Base-by-base conservation (phyloP, 2,888 invertebrate genomes). In the Sericinus montela region DNA sequence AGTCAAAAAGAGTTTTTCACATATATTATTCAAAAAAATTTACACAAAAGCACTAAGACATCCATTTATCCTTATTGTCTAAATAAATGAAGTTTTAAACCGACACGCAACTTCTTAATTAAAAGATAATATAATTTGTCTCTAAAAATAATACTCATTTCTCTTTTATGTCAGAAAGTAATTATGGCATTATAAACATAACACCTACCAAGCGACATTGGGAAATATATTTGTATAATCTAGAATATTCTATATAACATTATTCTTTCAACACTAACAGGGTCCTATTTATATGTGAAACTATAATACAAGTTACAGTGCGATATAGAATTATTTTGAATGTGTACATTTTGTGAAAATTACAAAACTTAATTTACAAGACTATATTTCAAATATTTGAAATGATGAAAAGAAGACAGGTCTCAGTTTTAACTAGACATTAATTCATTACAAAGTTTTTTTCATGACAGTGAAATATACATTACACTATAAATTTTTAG, bases 11-110 rank as follows among this genome's bases (percentile, higher is more conserved):
- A 66, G 74, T 87, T 87, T 86, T 80, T 73, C 87, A 89, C 88
- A 89, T 89, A 89, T 89, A 89, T 89, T 89, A 88, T 83, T 85
- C 85, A 88, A 89, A 88, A 85, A 89, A 88, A 86, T 81, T 81
- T 89, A 89, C 88, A 89, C 86, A 87, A 89, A 89, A 89, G 89
- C 89, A 89, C 89, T 89, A 89, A 86, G 85, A 89, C 89, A 89
- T 89, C 86, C 86, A 89, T 85, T 86, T 83, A 86, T 86, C 75
- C 89, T 89, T 89, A 89, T 81, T 78, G 81, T 85, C 89, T 89
- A 89, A 82, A 84, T 87, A 85, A 88, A 88, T 80, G 85, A 86
- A 86, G 75, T 75, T 82, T 78, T 79, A 85, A 84, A 82, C 72
- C 80, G 76, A 85, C 86, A 87, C 85, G 77, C 81, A 83, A 87